phyloP scores from a whole-genome alignment of 2,113 vertebrate species.

The Jaculus jaculus region DNA sequence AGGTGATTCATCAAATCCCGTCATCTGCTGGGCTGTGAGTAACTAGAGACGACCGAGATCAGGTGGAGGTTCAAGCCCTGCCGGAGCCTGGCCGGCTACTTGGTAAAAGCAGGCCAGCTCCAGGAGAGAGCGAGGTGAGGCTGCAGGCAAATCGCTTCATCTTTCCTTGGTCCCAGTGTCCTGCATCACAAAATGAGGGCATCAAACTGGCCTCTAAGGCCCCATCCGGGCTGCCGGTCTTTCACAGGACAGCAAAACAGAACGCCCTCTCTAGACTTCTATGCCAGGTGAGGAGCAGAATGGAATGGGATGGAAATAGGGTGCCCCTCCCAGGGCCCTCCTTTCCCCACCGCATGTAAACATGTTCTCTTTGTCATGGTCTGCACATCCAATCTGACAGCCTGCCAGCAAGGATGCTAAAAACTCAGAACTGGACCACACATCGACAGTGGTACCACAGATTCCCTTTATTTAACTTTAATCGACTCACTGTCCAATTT shows the following conservation, averaged over 20 bases:
- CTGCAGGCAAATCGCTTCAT: conserved; percentile 46
- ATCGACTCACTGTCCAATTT: background rate
- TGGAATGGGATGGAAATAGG: background rate
- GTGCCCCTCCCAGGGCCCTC: background rate
- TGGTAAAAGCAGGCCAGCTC: conserved; percentile 53
- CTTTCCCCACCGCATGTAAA: background rate
- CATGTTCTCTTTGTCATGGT: background rate
- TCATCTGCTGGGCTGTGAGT: background rate
- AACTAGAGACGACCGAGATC: background rate
- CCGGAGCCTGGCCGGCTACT: conserved; percentile 28
- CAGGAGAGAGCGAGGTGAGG: background rate
- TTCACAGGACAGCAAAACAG: background rate
- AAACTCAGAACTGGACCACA: background rate
- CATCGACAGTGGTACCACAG: background rate
- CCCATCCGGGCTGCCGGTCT: background rate
- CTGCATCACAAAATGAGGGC: conserved; percentile 1
- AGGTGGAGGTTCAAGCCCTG: background rate
- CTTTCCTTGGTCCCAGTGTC: conserved; percentile 23
- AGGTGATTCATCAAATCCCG: background rate
- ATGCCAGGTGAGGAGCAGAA: background rate
- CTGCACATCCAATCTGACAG: background rate
- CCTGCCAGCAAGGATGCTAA: background rate
- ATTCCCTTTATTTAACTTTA: background rate
- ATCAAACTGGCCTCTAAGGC: background rate
- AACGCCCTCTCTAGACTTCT: background rate